A percentile compares a stretch with the other conserved stretches of the same genome.
Conservation (phyloP, 2,888 invertebrate genomes). For the Philopedon plagiatum region DNA sequence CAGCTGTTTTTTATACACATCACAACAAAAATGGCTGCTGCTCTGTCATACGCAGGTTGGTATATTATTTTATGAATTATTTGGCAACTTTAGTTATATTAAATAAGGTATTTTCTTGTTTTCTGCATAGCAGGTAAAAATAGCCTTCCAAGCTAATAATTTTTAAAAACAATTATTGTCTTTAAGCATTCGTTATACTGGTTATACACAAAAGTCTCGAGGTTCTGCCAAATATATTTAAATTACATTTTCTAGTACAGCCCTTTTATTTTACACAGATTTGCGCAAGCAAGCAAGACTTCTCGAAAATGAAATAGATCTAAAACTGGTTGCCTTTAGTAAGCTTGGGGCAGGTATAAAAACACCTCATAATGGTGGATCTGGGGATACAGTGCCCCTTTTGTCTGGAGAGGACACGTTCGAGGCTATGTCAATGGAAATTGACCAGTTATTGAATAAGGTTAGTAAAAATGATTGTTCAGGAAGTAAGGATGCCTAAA, state of each 20-base stretch:
- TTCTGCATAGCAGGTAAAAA: neutral
- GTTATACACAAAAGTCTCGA: too few relatives aligned
- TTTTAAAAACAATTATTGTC: too few relatives aligned
- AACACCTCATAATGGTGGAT: constrained; percentile 69
- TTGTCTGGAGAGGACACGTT: constrained; percentile 92
- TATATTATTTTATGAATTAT: neutral
- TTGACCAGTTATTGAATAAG: constrained; percentile 88
- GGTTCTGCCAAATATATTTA: too few relatives aligned
- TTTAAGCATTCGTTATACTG: too few relatives aligned
- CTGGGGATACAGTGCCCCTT: constrained; percentile 85
- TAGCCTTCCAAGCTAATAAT: neutral
- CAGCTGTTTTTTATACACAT: constrained; percentile 34
- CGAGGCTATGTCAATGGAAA: constrained; percentile 92
- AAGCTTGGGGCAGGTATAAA: constrained; percentile 86
- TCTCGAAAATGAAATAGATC: constrained; percentile 96
- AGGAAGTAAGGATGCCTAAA: neutral
- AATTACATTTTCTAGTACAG: too few relatives aligned
- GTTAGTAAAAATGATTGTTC: constrained; percentile 67
- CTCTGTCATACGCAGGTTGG: constrained; percentile 44
- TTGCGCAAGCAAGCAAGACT: constrained; percentile 92
- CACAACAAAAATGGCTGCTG: constrained; percentile 48
- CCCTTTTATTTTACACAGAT: constrained; percentile 75
- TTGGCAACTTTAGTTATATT: neutral
- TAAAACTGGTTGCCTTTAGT: constrained; percentile 95
- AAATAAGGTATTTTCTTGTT: neutral